A percentile compares a stretch with the other conserved stretches of the same genome.
phyloP scores from a whole-genome alignment of 1,140 invertebrate genomes.

The Babylonia areolata region DNA sequence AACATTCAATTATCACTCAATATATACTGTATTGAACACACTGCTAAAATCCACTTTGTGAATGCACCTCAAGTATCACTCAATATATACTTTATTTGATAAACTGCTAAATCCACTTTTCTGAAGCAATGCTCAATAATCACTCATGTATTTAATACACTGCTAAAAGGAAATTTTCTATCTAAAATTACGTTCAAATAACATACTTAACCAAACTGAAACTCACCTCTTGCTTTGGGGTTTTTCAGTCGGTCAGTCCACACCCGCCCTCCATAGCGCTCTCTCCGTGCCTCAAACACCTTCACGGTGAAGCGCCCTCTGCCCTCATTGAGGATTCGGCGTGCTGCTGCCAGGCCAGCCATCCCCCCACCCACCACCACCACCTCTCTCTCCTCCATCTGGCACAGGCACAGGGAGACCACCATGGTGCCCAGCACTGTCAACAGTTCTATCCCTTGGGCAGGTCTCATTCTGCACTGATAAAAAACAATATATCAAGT shows the following conservation, averaged over 20 bases:
- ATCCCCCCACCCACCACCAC: slow-evolving; percentile 65
- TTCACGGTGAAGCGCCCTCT: slow-evolving; percentile 46
- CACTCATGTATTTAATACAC: no score
- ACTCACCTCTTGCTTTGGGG: slow-evolving; percentile 46
- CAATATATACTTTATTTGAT: no score
- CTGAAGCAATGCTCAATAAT: no score
- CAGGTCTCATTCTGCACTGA: background rate
- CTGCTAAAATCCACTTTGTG: no score
- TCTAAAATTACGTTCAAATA: no score
- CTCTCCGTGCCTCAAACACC: slow-evolving; percentile 57
- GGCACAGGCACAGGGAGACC: slow-evolving; percentile 32
- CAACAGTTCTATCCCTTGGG: background rate
- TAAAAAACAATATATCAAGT: background rate
- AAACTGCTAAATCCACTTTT: no score
- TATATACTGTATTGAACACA: no score
- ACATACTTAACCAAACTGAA: no score
- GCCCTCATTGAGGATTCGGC: slow-evolving; percentile 44
- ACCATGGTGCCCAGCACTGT: background rate
- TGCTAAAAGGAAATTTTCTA: no score
- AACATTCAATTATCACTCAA: no score
- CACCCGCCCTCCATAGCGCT: slow-evolving; percentile 60
- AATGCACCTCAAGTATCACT: no score
- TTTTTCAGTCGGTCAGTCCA: slow-evolving; percentile 57
- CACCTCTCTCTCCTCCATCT: slow-evolving; percentile 52
- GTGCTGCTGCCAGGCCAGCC: slow-evolving; percentile 59